Percentiles rank a stretch among this genome's conserved stretches.
Evolutionary conservation across 2,113 vertebrate species (phyloP).

Genomic region (Podilymbus podiceps): DNA sequence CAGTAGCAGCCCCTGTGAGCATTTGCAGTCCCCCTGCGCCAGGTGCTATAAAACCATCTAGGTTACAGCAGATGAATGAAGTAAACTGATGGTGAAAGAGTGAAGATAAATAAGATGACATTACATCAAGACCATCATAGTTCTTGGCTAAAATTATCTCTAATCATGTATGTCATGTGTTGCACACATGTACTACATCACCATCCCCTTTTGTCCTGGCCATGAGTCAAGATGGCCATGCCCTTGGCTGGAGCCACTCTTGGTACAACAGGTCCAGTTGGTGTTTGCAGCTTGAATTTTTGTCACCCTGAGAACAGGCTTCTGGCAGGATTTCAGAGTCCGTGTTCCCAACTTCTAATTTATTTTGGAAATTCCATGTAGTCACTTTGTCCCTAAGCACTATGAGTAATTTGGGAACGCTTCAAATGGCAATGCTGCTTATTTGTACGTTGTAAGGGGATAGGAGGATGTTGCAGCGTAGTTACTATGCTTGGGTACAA

Average conservation of each 20-base stretch:
- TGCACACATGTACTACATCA: rapidly evolving
- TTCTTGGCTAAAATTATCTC: neutral
- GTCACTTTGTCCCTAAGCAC: neutral
- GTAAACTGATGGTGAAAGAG: neutral
- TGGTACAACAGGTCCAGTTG: neutral
- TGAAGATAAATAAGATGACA: neutral
- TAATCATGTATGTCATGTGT: neutral
- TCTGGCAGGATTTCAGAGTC: neutral
- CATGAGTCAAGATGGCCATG: neutral
- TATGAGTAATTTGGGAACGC: neutral
- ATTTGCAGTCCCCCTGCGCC: neutral
- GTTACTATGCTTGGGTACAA: neutral
- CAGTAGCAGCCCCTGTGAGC: neutral
- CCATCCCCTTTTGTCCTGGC: neutral
- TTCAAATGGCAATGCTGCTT: neutral
- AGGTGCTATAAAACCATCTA: neutral
- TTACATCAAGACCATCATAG: neutral
- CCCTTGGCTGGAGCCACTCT: neutral
- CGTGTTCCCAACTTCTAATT: neutral
- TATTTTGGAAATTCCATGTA: neutral
- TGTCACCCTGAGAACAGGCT: neutral
- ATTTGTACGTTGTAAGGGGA: rapidly evolving
- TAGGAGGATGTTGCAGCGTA: neutral
- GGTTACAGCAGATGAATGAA: neutral
- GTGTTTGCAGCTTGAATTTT: neutral